Evolutionary conservation across 2,113 vertebrate species (phyloP).

Genomic region (Geococcyx californianus): DNA sequence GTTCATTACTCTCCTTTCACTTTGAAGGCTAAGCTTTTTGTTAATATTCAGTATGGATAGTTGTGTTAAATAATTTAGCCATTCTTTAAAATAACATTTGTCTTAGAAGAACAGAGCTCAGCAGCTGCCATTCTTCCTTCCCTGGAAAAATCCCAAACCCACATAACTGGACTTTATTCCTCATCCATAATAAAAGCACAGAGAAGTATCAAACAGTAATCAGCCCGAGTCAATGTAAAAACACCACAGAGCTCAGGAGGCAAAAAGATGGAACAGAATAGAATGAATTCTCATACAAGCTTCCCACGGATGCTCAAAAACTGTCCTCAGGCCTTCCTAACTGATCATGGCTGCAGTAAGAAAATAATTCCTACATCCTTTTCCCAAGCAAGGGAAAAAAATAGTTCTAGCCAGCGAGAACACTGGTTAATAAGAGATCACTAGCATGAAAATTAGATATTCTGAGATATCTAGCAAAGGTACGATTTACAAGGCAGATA

Average conservation of each 20-base stretch:
- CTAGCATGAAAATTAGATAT: constrained; percentile 17
- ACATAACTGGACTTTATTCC: neutral
- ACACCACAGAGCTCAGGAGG: neutral
- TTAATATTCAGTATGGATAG: neutral
- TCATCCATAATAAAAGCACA: neutral
- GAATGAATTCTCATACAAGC: neutral
- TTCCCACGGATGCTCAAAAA: neutral
- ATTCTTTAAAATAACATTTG: constrained; percentile 23
- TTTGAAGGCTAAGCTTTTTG: neutral
- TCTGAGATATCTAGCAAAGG: neutral
- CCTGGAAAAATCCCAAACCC: neutral
- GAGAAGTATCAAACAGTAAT: neutral
- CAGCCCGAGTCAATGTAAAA: neutral
- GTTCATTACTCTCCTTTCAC: neutral
- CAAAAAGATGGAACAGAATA: neutral
- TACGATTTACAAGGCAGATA: constrained; percentile 15
- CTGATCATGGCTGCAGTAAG: neutral
- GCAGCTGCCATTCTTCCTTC: neutral
- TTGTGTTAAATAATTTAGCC: neutral
- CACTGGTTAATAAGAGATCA: neutral
- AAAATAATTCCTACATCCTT: neutral
- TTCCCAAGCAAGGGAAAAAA: neutral
- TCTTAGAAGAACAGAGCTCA: neutral
- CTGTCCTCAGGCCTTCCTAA: neutral
- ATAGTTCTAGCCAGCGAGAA: neutral